phyloP scores from a whole-genome alignment of 2,888 invertebrate genomes.

The Tenodera sinensis region DNA sequence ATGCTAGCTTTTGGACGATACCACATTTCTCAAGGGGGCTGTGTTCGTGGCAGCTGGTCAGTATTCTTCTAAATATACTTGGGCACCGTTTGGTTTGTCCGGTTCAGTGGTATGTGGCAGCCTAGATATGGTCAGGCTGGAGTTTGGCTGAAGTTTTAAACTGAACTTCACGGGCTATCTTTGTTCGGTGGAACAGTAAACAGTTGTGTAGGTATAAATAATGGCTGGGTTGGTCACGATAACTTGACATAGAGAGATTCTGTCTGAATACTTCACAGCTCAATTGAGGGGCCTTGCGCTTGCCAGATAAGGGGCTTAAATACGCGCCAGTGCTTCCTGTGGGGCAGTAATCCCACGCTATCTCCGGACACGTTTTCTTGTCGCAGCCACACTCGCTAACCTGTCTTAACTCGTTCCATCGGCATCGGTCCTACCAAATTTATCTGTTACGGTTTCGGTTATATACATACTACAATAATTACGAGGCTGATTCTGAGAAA shows the following conservation, averaged over 20 bases:
- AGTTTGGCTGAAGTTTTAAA: no score
- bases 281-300: neutral
- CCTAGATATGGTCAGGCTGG: no score
- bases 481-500: no score
- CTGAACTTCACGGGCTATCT: neutral
- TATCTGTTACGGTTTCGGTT: no score
- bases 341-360: neutral
- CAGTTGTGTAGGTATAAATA: neutral
- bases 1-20: no score
- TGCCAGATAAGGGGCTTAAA: neutral
- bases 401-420: neutral
- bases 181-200: neutral
- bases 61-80: no score
- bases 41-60: no score
- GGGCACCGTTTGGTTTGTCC: no score
- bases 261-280: neutral
- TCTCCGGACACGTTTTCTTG: neutral
- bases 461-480: no score
- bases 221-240: neutral
- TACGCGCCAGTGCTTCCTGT: neutral
- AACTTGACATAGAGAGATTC: neutral
- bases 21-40: no score
- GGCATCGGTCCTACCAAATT: no score
- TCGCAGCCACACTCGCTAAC: neutral
- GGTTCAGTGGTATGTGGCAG: no score